Evolutionary conservation across 2,888 invertebrate species (phyloP), one percentile per base, ranked within the genome.

Genomic region (Acanthococcus lagerstroemiae): DNA sequence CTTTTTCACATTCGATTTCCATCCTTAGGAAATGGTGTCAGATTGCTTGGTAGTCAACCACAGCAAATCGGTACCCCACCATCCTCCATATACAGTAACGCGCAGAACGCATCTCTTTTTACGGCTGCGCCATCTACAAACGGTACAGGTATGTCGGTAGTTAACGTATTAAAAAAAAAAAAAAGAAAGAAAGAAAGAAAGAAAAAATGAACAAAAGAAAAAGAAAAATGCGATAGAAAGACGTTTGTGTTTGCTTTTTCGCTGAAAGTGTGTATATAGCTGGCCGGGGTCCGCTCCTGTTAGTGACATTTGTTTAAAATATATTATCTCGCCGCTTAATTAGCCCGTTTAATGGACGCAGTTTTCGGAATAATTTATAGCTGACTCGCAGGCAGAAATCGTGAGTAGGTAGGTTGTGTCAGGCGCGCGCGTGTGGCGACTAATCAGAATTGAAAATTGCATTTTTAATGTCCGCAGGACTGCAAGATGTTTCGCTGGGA

Each of bases 41-140:
- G 74, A 30, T 71, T 75, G 65, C 69, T 75, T 56, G 73, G 74
- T 57, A 73, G 71, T 61, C 74, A 73, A 72, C 82, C 82, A 72
- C 83, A 82, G 78, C 74, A 79, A 80, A 74, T 82, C 79, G 72
- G 84, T 66, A 75, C 75, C 50, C 74, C 85, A 70, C 84, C 86
- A 74, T 84, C 83, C 72, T 82, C 85, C 70, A 80, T 84, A 69
- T 79, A 79, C 74, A 79, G 79, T 70, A 77, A 77, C 72, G 77
- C 70, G 65, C 74, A 74, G 68, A 73, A 73, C 78, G 73, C 86
- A 84, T 73, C 84, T 84, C 74, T 87, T 83, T 75, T 84, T 83
- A 72, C 80, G 79, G 71, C 83, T 80, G 72, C 81, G 82, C 71
- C 80, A 83, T 72, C 84, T 82, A 74, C 84, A 82, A 72, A 76